Evolutionary conservation across 2,797 vertebrate species (phyloP).

Genomic region (Parauchenoglanis punctatus): DNA sequence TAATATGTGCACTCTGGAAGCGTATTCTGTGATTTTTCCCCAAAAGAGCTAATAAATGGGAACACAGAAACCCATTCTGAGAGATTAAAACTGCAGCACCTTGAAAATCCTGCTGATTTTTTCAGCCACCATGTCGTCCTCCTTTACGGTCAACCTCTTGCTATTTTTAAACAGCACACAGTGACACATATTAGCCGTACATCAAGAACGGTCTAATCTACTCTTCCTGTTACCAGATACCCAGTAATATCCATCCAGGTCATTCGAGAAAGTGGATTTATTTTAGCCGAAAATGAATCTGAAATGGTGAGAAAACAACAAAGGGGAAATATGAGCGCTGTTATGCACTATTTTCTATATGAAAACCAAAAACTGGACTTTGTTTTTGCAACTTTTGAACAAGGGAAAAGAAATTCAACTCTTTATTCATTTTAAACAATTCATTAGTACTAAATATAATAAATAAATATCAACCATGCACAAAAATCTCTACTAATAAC

Average conservation of each 20-base stretch:
- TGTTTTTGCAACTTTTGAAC: background rate
- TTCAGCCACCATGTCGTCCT: background rate
- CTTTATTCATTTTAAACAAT: background rate
- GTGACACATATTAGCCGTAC: slow-evolving; percentile 19
- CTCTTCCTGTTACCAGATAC: background rate
- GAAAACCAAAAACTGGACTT: background rate
- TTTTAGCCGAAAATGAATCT: background rate
- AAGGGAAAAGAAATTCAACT: background rate
- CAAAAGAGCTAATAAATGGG: background rate
- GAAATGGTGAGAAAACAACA: background rate
- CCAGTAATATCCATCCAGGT: background rate
- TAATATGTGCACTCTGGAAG: background rate
- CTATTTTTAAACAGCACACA: slow-evolving; percentile 28
- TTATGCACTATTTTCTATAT: background rate
- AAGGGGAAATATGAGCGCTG: background rate
- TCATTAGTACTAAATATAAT: background rate
- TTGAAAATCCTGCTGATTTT: background rate
- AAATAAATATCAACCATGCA: background rate
- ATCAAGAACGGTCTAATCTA: background rate
- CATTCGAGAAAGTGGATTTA: background rate
- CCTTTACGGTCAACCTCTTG: slow-evolving; percentile 12
- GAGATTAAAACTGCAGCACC: background rate
- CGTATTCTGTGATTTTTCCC: background rate
- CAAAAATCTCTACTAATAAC: too few species aligned
- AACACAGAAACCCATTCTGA: background rate